Conservation (phyloP, 2,113 vertebrate species). For the Leptosomus discolor region DNA sequence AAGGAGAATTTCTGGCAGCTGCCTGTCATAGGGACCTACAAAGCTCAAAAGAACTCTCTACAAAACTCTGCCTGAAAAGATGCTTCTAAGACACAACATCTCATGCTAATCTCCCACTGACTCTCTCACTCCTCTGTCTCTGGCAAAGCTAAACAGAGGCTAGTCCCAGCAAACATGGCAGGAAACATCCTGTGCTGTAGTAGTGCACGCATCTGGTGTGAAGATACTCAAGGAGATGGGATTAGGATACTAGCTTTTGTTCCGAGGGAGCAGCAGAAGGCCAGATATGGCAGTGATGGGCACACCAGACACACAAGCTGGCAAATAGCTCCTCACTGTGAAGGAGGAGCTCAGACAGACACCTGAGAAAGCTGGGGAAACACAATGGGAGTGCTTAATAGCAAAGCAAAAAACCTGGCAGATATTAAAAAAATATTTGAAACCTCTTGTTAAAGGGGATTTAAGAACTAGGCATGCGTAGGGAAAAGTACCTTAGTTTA, state of each 20-base stretch:
- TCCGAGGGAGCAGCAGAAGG: background rate
- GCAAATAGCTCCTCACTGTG: background rate
- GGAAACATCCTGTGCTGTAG: background rate
- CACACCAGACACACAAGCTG: background rate
- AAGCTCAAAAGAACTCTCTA: background rate
- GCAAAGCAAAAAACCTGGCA: background rate
- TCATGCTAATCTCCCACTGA: background rate
- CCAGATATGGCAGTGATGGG: background rate
- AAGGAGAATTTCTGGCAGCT: background rate
- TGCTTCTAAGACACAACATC: background rate
- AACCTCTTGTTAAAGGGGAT: conserved; percentile 29
- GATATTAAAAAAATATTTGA: background rate
- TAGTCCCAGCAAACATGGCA: background rate
- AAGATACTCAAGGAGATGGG: background rate
- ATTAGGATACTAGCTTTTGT: background rate
- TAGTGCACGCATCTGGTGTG: background rate
- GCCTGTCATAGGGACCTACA: background rate
- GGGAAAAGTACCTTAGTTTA: conserved; percentile 50
- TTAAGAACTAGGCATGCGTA: background rate
- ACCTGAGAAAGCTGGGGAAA: background rate
- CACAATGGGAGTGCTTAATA: background rate
- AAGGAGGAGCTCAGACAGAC: background rate
- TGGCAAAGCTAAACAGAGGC: background rate
- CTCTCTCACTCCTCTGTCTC: background rate
- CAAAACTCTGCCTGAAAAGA: background rate